These are phyloP conservation scores for Micoletzkya japonica DNA, from an alignment of 2,888 invertebrate genomes.

Conservation along the genomic window DNA sequence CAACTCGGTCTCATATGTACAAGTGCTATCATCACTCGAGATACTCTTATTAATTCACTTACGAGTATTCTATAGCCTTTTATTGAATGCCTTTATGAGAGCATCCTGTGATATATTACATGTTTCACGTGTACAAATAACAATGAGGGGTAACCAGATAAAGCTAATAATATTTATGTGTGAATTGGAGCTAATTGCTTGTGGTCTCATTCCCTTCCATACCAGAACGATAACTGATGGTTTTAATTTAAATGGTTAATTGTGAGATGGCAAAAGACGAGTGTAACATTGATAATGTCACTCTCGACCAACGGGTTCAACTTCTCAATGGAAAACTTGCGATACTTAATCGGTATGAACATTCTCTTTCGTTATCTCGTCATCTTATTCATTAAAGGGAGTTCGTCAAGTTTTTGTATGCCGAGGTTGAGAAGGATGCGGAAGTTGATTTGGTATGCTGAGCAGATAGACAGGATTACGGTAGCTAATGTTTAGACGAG, in stretches of 20 bases:
- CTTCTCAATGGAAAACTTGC: slow-evolving; percentile 15
- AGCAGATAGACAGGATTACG: neutral
- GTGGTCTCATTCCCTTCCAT: no score
- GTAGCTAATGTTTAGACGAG: slow-evolving; percentile 17
- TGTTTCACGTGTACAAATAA: no score
- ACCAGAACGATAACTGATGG: no score
- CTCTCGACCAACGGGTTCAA: slow-evolving; percentile 8
- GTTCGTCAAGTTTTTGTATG: slow-evolving; percentile 12
- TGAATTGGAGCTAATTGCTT: no score
- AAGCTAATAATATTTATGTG: no score
- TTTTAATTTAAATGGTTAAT: no score
- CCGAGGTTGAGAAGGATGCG: slow-evolving; percentile 15
- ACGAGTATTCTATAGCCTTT: slow-evolving; percentile 35
- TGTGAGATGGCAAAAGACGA: slow-evolving; percentile 22
- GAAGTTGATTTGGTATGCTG: slow-evolving; percentile 16
- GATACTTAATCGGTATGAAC: slow-evolving; percentile 11
- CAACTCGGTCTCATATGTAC: slow-evolving; percentile 40
- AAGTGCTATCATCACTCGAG: slow-evolving; percentile 40
- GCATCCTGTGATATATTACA: no score
- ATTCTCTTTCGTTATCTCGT: neutral
- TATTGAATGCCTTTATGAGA: no score
- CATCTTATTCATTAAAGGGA: neutral
- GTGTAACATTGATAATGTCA: neutral
- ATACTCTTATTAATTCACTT: slow-evolving; percentile 40
- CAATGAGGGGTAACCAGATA: no score